A percentile compares a stretch with the other conserved stretches of the same genome.
Evolutionary conservation across 2,797 vertebrate genomes (phyloP).

Genomic region (Acomys russatus): DNA sequence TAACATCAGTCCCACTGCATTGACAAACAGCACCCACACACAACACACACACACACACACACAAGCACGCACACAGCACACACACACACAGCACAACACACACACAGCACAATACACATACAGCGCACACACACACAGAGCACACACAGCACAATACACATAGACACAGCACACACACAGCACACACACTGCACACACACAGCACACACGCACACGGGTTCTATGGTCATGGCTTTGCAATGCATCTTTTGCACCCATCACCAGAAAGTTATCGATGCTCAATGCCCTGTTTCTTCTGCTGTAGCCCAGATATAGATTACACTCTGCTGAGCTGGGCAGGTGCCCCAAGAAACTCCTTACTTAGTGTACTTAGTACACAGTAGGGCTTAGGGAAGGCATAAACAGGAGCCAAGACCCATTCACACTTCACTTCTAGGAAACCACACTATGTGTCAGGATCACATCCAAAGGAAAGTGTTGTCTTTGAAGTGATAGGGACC

Average conservation of each 20-base stretch:
- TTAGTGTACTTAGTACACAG: accelerated
- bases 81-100: background rate
- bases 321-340: no score
- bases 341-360: accelerated
- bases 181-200: background rate
- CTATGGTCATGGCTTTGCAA: background rate
- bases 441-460: background rate
- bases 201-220: background rate
- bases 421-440: no score
- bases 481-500: background rate
- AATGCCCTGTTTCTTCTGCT: background rate
- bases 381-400: background rate
- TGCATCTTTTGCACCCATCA: accelerated
- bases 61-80: background rate
- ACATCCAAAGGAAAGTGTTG: background rate
- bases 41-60: no score
- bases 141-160: background rate
- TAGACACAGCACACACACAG: background rate
- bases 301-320: no score
- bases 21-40: background rate
- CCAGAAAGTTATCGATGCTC: accelerated
- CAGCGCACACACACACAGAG: no score
- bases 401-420: background rate
- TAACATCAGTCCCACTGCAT: background rate
- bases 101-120: background rate